Evolutionary conservation across 1,140 invertebrate species (phyloP), one percentile per base, ranked within the genome.

Genomic region (Pemphigus obesinymphae): DNA sequence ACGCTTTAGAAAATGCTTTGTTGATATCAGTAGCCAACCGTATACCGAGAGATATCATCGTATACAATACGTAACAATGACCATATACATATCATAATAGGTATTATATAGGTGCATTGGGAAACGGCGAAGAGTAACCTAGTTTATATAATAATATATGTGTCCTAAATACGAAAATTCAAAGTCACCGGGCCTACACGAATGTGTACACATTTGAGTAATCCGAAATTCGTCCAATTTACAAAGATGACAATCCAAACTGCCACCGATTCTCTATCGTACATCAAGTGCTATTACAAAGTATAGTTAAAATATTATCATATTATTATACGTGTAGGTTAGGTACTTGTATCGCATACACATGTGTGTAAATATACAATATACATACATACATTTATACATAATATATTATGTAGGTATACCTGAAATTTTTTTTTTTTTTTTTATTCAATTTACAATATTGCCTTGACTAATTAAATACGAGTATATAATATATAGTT

Each of bases 161-260:
- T 50, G 70, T 31, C 7, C 8, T 73, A 50, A 73, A 73, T 50
- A 73, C 26, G 50, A 29, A 29, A 73, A 73, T 50, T 50, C 70
- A 50, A 31, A 45, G 40, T 72, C 68, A 72, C 68, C 23, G 2
- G 26, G 4, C 45, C 26, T 17, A 73, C 17, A 50, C 23, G 26
- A 31, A 29, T 50, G 26, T 48, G 17, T 70, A 70, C 5, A 45
- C 20, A 15, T 68, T 68, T 45, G 8, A 48, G 45, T 31, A 31
- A 50, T 6, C 26, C 45, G 45, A 50, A 34, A 8, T 50, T 17
- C 20, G 10, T 50, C 70, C 45, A 73, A 50, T 73, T 73, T 73
- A 73, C 20, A 73, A 10, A 50, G 45, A 73, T 73, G 70, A 50
- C 26, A 73, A 73, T 73, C 45, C 45, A 50, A 73, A 73, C 8